phyloP scores from a whole-genome alignment of 23 tunicate species.

The Ascidia mentula region DNA sequence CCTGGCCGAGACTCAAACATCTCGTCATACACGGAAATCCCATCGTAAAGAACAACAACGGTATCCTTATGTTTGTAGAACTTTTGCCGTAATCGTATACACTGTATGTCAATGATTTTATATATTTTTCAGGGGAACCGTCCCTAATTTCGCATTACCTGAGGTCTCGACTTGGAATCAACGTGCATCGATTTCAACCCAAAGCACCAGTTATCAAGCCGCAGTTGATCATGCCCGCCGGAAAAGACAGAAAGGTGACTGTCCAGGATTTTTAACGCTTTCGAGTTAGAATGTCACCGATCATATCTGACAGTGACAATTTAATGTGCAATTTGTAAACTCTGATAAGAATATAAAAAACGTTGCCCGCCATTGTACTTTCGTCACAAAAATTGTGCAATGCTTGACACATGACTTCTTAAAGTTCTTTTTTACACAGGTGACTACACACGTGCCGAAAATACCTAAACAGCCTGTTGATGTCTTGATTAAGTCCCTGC shows the following conservation, averaged over 20 bases:
- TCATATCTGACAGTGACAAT: too few relatives aligned
- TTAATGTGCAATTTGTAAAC: too few relatives aligned
- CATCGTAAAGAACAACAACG: slow-evolving; percentile 39
- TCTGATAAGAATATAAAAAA: too few relatives aligned
- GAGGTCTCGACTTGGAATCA: slow-evolving; percentile 60
- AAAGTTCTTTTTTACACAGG: too few relatives aligned
- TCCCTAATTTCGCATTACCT: slow-evolving; percentile 77
- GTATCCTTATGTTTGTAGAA: not conserved
- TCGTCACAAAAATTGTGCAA: too few relatives aligned
- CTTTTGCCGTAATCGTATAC: not conserved
- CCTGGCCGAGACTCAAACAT: slow-evolving; percentile 82
- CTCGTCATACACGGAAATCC: slow-evolving; percentile 76
- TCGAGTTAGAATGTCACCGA: not conserved
- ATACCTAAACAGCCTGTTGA: slow-evolving; percentile 93
- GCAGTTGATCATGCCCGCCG: slow-evolving; percentile 48
- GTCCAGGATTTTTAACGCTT: not conserved
- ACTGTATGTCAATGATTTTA: too few relatives aligned
- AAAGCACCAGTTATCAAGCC: slow-evolving; percentile 57
- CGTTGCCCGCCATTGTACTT: too few relatives aligned
- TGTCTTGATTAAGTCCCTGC: slow-evolving; percentile 63
- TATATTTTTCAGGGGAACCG: slow-evolving; percentile 60
- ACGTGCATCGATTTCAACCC: slow-evolving; percentile 56
- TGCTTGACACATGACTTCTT: too few relatives aligned
- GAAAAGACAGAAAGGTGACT: slow-evolving; percentile 53
- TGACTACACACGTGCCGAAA: slow-evolving; percentile 60